Evolutionary conservation across 2,888 invertebrate species (phyloP).

Genomic region (Leuctra nigra): DNA sequence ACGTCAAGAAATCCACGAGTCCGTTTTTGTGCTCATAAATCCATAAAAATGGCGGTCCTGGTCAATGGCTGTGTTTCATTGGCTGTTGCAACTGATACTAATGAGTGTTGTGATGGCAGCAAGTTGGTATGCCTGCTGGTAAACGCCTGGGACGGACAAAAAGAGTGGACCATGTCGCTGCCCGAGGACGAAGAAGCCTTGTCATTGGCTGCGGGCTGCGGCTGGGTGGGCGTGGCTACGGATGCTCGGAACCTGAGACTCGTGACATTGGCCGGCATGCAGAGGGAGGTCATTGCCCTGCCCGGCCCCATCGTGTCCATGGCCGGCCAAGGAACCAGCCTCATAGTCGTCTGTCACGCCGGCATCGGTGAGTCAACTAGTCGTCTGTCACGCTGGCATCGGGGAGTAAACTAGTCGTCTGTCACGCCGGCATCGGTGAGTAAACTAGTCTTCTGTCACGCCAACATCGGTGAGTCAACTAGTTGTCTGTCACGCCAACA

Average conservation of each 20-base stretch:
- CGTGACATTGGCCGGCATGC: constrained; percentile 80
- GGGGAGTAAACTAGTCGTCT: no score
- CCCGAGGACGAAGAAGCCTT: constrained; percentile 72
- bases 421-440: no score
- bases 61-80: background rate
- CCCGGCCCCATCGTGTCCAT: constrained; percentile 68
- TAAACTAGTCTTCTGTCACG: constrained; percentile 64
- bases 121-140: constrained; percentile 28
- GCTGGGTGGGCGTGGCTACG: constrained; percentile 76
- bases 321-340: constrained; percentile 51
- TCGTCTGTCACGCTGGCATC: no score
- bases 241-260: constrained; percentile 68
- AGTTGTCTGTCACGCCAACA: no score
- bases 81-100: background rate
- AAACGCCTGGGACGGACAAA: constrained; percentile 39
- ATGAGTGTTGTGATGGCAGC: constrained; percentile 19
- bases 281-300: constrained; percentile 66
- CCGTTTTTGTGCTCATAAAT: no score
- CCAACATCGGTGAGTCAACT: constrained; percentile 46
- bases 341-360: constrained; percentile 61
- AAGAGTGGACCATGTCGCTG: constrained; percentile 79
- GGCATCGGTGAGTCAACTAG: constrained; percentile 47
- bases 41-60: no score
- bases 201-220: constrained; percentile 57
- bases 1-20: no score